Percentiles rank a stretch among this genome's conserved stretches.
Evolutionary conservation across 2,797 vertebrate species (phyloP).

Genomic region (Enteromius paludinosus): DNA sequence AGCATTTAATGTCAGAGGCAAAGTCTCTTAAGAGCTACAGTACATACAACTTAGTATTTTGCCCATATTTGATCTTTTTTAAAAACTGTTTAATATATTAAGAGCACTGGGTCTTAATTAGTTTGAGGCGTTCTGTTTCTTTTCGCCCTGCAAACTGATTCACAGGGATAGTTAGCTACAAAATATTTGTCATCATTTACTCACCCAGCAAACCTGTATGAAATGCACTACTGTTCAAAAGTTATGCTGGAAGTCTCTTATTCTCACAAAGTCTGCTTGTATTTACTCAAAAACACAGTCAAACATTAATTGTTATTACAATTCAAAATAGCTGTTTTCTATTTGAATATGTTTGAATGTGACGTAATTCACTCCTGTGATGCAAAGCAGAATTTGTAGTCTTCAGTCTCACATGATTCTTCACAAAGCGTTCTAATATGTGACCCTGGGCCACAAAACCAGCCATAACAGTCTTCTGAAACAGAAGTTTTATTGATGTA

Average conservation of each 20-base stretch:
- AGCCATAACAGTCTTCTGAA: too few species aligned
- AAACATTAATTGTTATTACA: neutral
- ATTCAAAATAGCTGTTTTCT: neutral
- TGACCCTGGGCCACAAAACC: too few species aligned
- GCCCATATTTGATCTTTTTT: constrained; percentile 29
- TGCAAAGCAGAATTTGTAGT: neutral
- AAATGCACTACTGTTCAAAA: neutral
- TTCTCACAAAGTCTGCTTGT: neutral
- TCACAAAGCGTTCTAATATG: neutral
- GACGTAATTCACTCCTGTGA: neutral
- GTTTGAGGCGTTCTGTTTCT: constrained; percentile 40
- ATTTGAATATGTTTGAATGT: neutral
- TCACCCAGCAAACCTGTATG: neutral
- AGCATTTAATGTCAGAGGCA: constrained; percentile 55
- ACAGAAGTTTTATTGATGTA: too few species aligned
- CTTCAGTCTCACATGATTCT: neutral
- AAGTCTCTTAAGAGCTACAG: constrained; percentile 54
- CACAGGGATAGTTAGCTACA: neutral
- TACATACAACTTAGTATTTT: constrained; percentile 45
- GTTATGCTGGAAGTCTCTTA: neutral
- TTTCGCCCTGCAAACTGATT: constrained; percentile 11
- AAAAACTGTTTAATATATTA: constrained; percentile 15
- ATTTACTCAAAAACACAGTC: neutral
- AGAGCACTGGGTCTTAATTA: constrained; percentile 55
- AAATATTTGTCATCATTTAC: neutral